Conservation (phyloP, 2,113 vertebrate genomes). For the Pyrgilauda ruficollis region DNA sequence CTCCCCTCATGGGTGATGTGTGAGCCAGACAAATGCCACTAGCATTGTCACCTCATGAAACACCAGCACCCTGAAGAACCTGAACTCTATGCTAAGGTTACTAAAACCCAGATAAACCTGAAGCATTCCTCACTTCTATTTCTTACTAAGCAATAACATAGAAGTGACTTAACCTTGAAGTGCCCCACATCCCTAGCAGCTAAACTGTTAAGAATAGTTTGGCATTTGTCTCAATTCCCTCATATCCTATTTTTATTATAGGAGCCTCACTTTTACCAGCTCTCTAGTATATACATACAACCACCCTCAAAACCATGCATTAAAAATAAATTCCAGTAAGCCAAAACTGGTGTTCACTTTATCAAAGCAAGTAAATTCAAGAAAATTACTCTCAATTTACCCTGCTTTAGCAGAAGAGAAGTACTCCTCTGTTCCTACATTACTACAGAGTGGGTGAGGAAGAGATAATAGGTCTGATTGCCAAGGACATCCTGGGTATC, state of each 20-base stretch:
- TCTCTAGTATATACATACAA: not conserved
- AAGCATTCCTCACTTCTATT: not conserved
- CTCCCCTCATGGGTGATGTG: fast-evolving
- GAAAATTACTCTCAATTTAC: not conserved
- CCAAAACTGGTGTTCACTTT: not conserved
- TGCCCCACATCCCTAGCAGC: not conserved
- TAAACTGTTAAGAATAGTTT: not conserved
- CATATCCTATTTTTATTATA: fast-evolving
- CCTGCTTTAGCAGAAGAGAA: not conserved
- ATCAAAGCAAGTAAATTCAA: not conserved
- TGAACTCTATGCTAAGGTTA: not conserved
- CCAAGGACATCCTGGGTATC: not conserved
- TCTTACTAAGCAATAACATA: not conserved
- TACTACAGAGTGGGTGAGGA: not conserved
- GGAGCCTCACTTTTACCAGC: not conserved
- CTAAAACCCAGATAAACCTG: not conserved
- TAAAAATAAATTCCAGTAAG: not conserved
- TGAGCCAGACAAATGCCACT: not conserved
- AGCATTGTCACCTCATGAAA: not conserved
- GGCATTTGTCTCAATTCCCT: not conserved
- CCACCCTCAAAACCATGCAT: not conserved
- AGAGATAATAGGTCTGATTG: not conserved
- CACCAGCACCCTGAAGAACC: not conserved
- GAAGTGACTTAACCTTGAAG: not conserved
- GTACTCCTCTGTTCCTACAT: not conserved